These are phyloP conservation scores for Phoxinus phoxinus DNA, from an alignment of 2,113 vertebrate species.

Conservation along the genomic window DNA sequence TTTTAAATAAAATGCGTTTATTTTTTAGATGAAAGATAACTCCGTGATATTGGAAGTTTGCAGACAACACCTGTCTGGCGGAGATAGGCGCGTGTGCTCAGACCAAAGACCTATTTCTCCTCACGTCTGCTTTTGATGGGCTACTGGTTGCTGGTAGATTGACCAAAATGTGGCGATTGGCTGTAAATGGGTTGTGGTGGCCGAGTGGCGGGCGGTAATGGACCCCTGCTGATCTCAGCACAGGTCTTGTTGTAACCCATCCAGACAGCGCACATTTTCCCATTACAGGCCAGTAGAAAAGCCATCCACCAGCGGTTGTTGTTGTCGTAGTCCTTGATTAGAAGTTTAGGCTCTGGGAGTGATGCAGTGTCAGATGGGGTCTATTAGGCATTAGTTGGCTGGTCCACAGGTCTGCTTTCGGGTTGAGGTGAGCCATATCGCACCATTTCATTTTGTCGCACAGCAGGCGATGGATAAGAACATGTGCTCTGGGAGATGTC, in stretches of 20 bases:
- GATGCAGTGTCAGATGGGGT: slow-evolving; percentile 55
- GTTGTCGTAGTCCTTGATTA: slow-evolving; percentile 65
- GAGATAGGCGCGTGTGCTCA: slow-evolving; percentile 71
- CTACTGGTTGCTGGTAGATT: slow-evolving; percentile 72
- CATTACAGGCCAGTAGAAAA: slow-evolving; percentile 73
- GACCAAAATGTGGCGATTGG: slow-evolving; percentile 77
- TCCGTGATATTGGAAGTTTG: slow-evolving; percentile 67
- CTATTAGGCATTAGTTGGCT: slow-evolving; percentile 63
- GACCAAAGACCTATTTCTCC: slow-evolving; percentile 70
- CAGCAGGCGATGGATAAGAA: slow-evolving; percentile 69
- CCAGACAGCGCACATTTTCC: slow-evolving; percentile 77
- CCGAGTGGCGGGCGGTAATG: slow-evolving; percentile 76
- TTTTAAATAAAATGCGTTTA: slow-evolving; percentile 55
- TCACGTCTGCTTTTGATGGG: slow-evolving; percentile 70
- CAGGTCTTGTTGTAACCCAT: slow-evolving; percentile 75
- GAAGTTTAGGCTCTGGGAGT: slow-evolving; percentile 64
- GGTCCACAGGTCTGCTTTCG: slow-evolving; percentile 51
- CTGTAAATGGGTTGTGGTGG: slow-evolving; percentile 76
- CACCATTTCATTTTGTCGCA: slow-evolving; percentile 74
- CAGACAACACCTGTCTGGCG: slow-evolving; percentile 72
- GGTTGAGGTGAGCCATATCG: slow-evolving; percentile 67
- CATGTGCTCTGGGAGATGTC: slow-evolving; percentile 35
- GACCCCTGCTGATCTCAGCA: slow-evolving; percentile 77
- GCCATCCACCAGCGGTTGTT: slow-evolving; percentile 65
- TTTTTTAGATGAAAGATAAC: slow-evolving; percentile 71